A percentile compares a stretch with the other conserved stretches of the same genome.
These are phyloP conservation scores for Helostoma temminkii DNA, from an alignment of 2,797 vertebrate species.

Conservation along the genomic window DNA sequence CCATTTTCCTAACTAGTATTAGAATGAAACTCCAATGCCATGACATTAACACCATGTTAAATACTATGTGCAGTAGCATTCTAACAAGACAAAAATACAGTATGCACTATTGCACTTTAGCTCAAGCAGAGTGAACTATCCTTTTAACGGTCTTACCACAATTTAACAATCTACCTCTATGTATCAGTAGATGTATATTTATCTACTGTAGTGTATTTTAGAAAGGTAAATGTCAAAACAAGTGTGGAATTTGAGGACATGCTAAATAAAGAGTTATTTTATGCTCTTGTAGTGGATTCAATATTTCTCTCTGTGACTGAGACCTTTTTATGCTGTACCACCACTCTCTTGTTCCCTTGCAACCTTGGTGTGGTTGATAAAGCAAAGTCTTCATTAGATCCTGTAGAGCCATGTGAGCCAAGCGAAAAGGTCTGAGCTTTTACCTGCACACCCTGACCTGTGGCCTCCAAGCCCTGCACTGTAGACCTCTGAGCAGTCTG, in stretches of 20 bases:
- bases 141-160: slow-evolving; percentile 13
- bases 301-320: slow-evolving; percentile 75
- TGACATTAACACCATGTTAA: not conserved
- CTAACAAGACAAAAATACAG: not conserved
- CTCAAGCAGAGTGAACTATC: slow-evolving; percentile 1
- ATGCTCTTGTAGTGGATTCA: slow-evolving; percentile 64
- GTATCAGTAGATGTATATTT: not conserved
- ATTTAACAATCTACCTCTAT: slow-evolving; percentile 5
- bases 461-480: slow-evolving; percentile 43
- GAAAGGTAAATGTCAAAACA: slow-evolving; percentile 10
- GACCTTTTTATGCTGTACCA: slow-evolving; percentile 77
- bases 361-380: slow-evolving; percentile 37
- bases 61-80: slow-evolving; percentile 9
- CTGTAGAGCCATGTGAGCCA: slow-evolving; percentile 29
- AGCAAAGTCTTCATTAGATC: slow-evolving; percentile 48
- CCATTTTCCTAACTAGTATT: not conserved
- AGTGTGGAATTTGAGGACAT: slow-evolving; percentile 6
- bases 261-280: slow-evolving; percentile 18
- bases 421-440: slow-evolving; percentile 47
- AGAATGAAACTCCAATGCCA: not conserved
- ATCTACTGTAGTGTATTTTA: slow-evolving; percentile 13
- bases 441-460: slow-evolving; percentile 45
- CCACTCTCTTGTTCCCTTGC: slow-evolving; percentile 65
- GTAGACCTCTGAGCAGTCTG: slow-evolving; percentile 36
- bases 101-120: slow-evolving; percentile 9